Base-by-base conservation (phyloP, 1,140 invertebrate genomes). In the Riptortus pedestris region DNA sequence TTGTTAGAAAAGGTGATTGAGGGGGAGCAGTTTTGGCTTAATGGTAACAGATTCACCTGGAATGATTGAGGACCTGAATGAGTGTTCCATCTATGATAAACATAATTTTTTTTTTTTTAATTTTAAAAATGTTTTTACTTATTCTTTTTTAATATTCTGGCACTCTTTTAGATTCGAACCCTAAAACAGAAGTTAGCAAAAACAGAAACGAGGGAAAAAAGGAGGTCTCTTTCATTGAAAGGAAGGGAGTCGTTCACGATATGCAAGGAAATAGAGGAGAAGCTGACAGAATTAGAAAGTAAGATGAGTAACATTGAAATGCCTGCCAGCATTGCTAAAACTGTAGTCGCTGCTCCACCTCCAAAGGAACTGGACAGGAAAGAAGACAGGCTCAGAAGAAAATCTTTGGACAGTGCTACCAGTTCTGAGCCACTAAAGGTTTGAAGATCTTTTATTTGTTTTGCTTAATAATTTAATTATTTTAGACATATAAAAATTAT, bases 231-330 rank as follows among this genome's bases (percentile, higher is more conserved):
- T 26, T 90, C 87, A 1, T 72, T 93, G 24, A 91, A 91, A 74
- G 87, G 86, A 29, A 74, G 79, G 29, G 89, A 91, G 72, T 87
- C 86, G 16, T 83, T 90, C 66, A 83, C 84, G 7, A 80, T 90
- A 58, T 83, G 85, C 4, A 88, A 88, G 74, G 88, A 91, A 74
- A 80, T 91, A 16, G 89, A 93, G 72, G 83, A 87, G 27, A 91
- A 91, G 72, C 75, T 92, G 16, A 78, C 79, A 9, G 87, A 91
- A 71, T 73, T 91, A 60, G 89, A 92, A 74, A 82, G 80, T 55
- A 89, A 88, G 75, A 85, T 90, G 3, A 78, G 79, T 60, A 76
- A 81, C 28, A 74, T 88, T 26, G 85, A 74, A 52, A 26, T 28
- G 12, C 45, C 60, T 12, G 51, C 29, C 0, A 60, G 55, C 24